A percentile compares a stretch with the other conserved stretches of the same genome.
phyloP scores from a whole-genome alignment of 2,888 invertebrate genomes.

The Ernsta delagoae region DNA sequence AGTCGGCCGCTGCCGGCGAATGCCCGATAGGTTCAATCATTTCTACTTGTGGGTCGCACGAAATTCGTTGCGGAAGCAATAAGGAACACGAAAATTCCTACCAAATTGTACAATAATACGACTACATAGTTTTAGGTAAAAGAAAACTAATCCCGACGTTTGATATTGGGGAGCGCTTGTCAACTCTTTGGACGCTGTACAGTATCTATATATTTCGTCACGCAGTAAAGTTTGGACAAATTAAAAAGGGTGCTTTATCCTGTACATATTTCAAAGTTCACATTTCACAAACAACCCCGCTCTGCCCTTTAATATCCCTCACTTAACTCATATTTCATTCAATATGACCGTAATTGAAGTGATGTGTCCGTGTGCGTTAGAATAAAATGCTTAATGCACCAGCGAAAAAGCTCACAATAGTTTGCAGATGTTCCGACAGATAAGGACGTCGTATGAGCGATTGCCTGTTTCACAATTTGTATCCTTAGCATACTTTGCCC shows the following conservation, averaged over 20 bases:
- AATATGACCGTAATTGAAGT: slow-evolving; percentile 83
- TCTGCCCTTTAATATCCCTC: slow-evolving; percentile 83
- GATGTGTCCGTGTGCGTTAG: slow-evolving; percentile 60
- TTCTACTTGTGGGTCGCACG: slow-evolving; percentile 82
- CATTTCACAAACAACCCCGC: slow-evolving; percentile 78
- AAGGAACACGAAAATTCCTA: slow-evolving; percentile 81
- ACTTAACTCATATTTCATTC: slow-evolving; percentile 84
- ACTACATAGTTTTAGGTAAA: slow-evolving; percentile 52
- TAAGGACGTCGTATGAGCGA: slow-evolving; percentile 76
- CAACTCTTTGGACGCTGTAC: too few species aligned
- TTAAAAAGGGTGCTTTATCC: slow-evolving; percentile 80
- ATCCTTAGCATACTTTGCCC: slow-evolving; percentile 79
- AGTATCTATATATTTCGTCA: too few species aligned
- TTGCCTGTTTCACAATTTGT: slow-evolving; percentile 84
- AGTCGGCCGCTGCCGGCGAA: slow-evolving; percentile 82
- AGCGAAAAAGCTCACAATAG: slow-evolving; percentile 64
- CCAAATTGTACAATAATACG: slow-evolving; percentile 73
- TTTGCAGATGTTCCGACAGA: slow-evolving; percentile 54
- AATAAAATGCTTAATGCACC: slow-evolving; percentile 66
- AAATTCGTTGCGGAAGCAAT: slow-evolving; percentile 85
- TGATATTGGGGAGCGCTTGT: slow-evolving; percentile 49
- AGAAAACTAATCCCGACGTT: slow-evolving; percentile 59
- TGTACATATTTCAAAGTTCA: slow-evolving; percentile 81
- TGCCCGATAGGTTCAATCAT: slow-evolving; percentile 82
- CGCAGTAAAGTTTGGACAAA: slow-evolving; percentile 72